Evolutionary conservation across 2,888 invertebrate genomes (phyloP), one percentile per base, ranked within the genome.

Genomic region (Drosophila subsilvestris): DNA sequence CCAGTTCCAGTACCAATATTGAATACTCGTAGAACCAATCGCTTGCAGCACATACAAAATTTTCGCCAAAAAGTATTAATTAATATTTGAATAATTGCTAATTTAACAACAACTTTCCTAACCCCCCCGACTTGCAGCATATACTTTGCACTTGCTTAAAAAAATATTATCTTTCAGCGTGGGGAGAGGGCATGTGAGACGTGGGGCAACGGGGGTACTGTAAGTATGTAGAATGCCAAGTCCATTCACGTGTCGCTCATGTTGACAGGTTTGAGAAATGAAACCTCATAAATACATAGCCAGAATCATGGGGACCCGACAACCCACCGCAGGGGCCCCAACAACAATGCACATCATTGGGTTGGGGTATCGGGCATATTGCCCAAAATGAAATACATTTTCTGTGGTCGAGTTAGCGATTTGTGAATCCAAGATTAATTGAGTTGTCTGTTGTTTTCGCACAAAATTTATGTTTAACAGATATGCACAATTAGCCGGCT

Each of bases 81-180:
- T 78, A 78, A 80, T 66, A 54, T 25, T 43, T 14, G 66, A 80
- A 82, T 87, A 87, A 87, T 87, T 87, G 87, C 87, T 89, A 89
- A 89, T 87, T 87, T 82, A 87, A 87, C 83, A 78, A 82, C 86
- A 80, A 74, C 76, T 57, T 60, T 63, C 44, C 66, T 84, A 84
- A 83, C 76, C 65, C 55, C 61, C 55, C 61, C 22, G 2, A 62
- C 18, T 63, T 63, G 57, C 49, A 54, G 51, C 72, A 67, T 75
- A 65, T 76, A 84, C 76, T 75, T 79, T 84, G 87, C 81, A 79
- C 76, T 57, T 32, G 59, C 48, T 57, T 27, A 25, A 22, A 20
- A 29, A 14, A 37, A 37, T 37, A 4, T 44, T 59, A 14, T 74
- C n/a, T 68, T 68, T 63, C 74, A 74, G 74, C 59, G 2, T n/a